Evolutionary conservation across 2,888 invertebrate genomes (phyloP).

Genomic region (Mythimna vitellina): DNA sequence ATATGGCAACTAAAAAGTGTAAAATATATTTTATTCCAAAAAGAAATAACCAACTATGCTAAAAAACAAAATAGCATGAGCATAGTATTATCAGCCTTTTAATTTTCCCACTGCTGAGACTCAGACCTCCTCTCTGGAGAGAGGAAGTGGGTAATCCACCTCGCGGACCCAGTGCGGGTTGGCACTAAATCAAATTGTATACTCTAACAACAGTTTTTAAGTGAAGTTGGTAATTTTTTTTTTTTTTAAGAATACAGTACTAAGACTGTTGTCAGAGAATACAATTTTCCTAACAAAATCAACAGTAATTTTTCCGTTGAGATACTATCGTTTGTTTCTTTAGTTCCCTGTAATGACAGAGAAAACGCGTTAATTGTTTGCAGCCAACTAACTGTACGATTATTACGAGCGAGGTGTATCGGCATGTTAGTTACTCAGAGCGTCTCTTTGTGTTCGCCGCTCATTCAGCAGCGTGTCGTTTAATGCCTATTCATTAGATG

Average conservation of each 20-base stretch:
- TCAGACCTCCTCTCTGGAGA: no score
- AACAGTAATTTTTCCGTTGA: constrained; percentile 36
- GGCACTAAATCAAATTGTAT: no score
- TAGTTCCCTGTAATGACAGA: constrained; percentile 65
- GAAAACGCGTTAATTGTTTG: constrained; percentile 80
- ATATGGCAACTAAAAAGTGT: no score
- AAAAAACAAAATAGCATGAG: no score
- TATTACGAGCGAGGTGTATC: constrained; percentile 75
- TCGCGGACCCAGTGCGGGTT: no score
- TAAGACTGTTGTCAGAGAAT: constrained; percentile 1
- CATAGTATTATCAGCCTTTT: no score
- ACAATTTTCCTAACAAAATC: constrained; percentile 14
- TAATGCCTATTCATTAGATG: constrained; percentile 76
- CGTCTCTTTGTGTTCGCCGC: constrained; percentile 80
- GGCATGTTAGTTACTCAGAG: constrained; percentile 72
- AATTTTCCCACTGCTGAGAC: no score
- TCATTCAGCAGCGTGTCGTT: constrained; percentile 76
- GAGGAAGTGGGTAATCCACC: no score
- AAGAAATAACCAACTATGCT: no score
- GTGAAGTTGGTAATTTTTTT: no score
- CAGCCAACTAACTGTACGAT: constrained; percentile 75
- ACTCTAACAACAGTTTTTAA: no score
- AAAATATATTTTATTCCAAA: no score
- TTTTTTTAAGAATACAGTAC: not conserved
- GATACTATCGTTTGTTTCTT: constrained; percentile 54